Evolutionary conservation across 2,797 vertebrate genomes (phyloP).

Genomic region (Cyclopterus lumpus): DNA sequence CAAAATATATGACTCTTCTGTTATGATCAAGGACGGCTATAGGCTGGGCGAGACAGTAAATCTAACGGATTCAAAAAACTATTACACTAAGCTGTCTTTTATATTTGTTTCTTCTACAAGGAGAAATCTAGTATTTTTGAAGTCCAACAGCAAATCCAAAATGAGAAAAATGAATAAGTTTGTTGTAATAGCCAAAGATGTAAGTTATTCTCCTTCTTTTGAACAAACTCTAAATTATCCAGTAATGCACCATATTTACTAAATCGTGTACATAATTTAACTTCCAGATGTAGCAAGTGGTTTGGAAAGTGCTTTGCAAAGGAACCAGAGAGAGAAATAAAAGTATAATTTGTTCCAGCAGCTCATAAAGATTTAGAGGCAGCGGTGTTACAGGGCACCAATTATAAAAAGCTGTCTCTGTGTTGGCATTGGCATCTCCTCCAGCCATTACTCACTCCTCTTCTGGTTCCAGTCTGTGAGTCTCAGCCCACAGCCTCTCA

Average conservation of each 20-base stretch:
- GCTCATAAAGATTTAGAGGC: slow-evolving; percentile 60
- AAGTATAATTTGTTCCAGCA: slow-evolving; percentile 52
- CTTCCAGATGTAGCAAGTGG: slow-evolving; percentile 26
- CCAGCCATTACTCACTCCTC: slow-evolving; percentile 58
- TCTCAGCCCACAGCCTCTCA: slow-evolving; percentile 50
- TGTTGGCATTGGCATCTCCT: slow-evolving; percentile 49
- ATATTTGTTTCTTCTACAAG: slow-evolving; percentile 13
- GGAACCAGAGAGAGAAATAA: slow-evolving; percentile 14
- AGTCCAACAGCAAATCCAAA: slow-evolving; percentile 11
- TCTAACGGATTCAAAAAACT: slow-evolving; percentile 14
- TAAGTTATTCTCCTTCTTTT: background rate
- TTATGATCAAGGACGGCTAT: slow-evolving; percentile 5
- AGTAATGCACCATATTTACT: slow-evolving; percentile 29
- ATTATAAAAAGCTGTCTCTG: slow-evolving; percentile 65
- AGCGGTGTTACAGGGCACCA: slow-evolving; percentile 64
- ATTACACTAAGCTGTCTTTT: background rate
- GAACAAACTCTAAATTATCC: slow-evolving; percentile 13
- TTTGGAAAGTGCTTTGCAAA: slow-evolving; percentile 35
- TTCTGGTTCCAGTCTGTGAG: slow-evolving; percentile 59
- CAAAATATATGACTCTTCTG: background rate
- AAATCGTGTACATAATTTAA: slow-evolving; percentile 25
- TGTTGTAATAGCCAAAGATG: slow-evolving; percentile 10
- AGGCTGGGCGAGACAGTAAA: slow-evolving; percentile 20
- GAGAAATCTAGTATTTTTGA: background rate
- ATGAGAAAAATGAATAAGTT: slow-evolving; percentile 17